Evolutionary conservation across 2,888 invertebrate genomes (phyloP).

Genomic region (Melanargia galathea): DNA sequence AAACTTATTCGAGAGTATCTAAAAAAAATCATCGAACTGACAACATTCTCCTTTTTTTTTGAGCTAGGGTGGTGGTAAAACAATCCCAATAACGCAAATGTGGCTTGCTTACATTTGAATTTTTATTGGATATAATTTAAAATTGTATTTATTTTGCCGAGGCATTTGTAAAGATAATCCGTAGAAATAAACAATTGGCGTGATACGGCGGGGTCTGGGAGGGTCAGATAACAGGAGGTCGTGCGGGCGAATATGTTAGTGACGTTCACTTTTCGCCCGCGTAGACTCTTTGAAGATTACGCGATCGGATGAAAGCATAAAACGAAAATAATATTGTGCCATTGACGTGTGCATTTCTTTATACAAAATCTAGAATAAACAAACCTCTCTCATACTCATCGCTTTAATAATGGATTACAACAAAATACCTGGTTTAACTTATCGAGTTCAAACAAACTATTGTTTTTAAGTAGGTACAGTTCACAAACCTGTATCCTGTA

Average conservation of each 20-base stretch:
- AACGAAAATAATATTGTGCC: background rate
- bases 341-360: background rate
- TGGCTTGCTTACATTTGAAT: background rate
- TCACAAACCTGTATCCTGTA: too few relatives aligned
- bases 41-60: too few relatives aligned
- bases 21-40: too few relatives aligned
- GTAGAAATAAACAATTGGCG: constrained; percentile 65
- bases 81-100: constrained; percentile 3
- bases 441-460: too few relatives aligned
- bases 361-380: background rate
- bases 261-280: constrained; percentile 60
- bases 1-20: background rate
- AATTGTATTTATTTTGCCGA: constrained; percentile 32
- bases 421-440: too few relatives aligned
- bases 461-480: too few relatives aligned
- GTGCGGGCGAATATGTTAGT: constrained; percentile 72
- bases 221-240: constrained; percentile 59
- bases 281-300: constrained; percentile 45
- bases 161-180: constrained; percentile 66
- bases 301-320: constrained; percentile 27
- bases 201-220: constrained; percentile 51
- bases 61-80: too few relatives aligned
- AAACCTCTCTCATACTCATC: background rate
- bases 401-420: too few relatives aligned
- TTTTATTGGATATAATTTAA: constrained; percentile 34